Evolutionary conservation across 2,888 invertebrate species (phyloP), one percentile per base, ranked within the genome.

Genomic region (Sphecodes monilicornis): DNA sequence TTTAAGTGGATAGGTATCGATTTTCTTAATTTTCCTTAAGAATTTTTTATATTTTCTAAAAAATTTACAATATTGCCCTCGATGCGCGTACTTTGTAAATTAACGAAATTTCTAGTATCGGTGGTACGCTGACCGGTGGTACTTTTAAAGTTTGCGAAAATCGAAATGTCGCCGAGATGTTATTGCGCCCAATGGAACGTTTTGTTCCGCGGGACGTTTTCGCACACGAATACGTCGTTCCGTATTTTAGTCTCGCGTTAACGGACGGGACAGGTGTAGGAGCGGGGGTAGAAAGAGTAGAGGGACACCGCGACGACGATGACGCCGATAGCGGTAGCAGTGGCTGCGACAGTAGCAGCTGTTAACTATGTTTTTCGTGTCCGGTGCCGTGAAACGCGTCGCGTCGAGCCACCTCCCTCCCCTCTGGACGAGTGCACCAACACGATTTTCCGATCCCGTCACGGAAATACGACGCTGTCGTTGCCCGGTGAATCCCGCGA

Each of bases 181-280:
- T 60, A 16, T 60, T 60, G 29, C 57, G 60, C 41, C 71, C 60
- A 78, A 81, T 72, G 81, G 54, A 74, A 78, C 84, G 70, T 80
- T 80, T 80, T 81, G 82, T 85, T 83, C 75, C 79, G 78, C 68
- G 41, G 39, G 64, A 78, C 80, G 84, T 84, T 88, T 86, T 74
- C 78, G 78, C 76, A 86, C 78, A 36, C 84, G 81, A 81, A 79
- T 66, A 72, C 76, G 79, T 80, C 89, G 87, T 86, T 89, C 80
- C 88, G 88, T 89, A 87, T 89, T 89, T 89, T 89, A 89, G 88
- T 94, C 90, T 73, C 92, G 90, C 89, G 90, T 91, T 94, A 94
- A 94, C 92, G 92, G 93, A 93, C 92, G 81, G 91, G 85, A 92
- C 93, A 93, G 93, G 93, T 92, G 93, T 92, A 86, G 86, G 32